These are phyloP conservation scores for Dryomyza anilis DNA, from an alignment of 2,888 invertebrate genomes.

Conservation along the genomic window DNA sequence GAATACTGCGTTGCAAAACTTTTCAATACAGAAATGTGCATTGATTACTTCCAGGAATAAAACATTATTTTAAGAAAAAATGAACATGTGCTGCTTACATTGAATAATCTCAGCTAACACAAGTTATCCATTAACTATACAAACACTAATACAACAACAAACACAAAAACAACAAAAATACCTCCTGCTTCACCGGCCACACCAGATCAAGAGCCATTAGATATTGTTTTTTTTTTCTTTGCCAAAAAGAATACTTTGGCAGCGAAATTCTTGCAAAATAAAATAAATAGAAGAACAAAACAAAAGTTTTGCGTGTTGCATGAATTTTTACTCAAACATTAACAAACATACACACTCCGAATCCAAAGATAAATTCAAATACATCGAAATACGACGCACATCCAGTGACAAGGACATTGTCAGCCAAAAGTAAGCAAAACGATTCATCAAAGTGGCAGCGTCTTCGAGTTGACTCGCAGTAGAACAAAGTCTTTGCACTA, in stretches of 20 bases:
- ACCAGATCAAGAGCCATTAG: too few relatives aligned
- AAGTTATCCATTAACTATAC: conserved; percentile 43
- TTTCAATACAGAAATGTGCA: too few relatives aligned
- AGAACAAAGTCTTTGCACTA: background rate
- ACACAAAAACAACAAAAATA: background rate
- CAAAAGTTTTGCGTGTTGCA: conserved; percentile 9
- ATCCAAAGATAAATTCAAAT: too few relatives aligned
- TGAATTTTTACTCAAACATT: conserved; percentile 5
- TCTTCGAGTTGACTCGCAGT: too few relatives aligned
- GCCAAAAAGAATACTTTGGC: conserved; percentile 41
- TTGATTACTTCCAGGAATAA: too few relatives aligned
- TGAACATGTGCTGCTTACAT: conserved; percentile 33
- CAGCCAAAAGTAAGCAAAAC: background rate
- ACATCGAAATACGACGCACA: too few relatives aligned
- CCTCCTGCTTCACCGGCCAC: background rate
- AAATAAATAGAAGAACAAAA: background rate
- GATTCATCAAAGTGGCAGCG: too few relatives aligned
- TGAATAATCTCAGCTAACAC: conserved; percentile 42
- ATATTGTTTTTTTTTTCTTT: too few relatives aligned
- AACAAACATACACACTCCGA: background rate
- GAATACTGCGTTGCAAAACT: too few relatives aligned
- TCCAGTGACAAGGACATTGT: background rate
- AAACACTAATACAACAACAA: too few relatives aligned
- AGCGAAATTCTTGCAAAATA: background rate
- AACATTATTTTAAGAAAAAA: too few relatives aligned